A percentile compares a stretch with the other conserved stretches of the same genome.
Evolutionary conservation across 1,140 invertebrate genomes (phyloP).

Genomic region (Cotesia typhae): DNA sequence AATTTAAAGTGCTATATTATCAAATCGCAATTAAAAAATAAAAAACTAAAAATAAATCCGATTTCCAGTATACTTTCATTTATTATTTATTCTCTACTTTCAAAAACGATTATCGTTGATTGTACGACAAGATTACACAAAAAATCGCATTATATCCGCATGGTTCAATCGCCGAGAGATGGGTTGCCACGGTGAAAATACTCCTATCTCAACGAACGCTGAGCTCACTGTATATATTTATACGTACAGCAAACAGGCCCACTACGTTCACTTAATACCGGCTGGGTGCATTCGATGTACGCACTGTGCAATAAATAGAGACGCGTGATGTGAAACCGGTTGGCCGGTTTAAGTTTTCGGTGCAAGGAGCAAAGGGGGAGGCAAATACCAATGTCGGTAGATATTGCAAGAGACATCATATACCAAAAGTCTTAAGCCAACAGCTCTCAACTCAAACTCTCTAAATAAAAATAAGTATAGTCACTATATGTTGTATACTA

Average conservation of each 20-base stretch:
- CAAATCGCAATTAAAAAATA: no score
- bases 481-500: no score
- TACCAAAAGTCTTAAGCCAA: not conserved
- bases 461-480: not conserved
- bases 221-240: slow-evolving; percentile 13
- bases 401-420: slow-evolving; percentile 19
- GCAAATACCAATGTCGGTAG: slow-evolving; percentile 27
- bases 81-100: slow-evolving; percentile 12
- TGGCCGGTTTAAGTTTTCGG: slow-evolving; percentile 28
- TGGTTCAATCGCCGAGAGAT: slow-evolving; percentile 37
- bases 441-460: not conserved
- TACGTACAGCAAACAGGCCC: slow-evolving; percentile 13
- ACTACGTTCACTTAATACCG: slow-evolving; percentile 21
- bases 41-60: no score
- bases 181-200: slow-evolving; percentile 18
- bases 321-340: slow-evolving; percentile 34
- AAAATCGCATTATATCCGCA: slow-evolving; percentile 35
- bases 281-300: slow-evolving; percentile 23
- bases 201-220: not conserved
- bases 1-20: no score
- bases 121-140: slow-evolving; percentile 36
- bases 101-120: slow-evolving; percentile 29
- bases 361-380: slow-evolving; percentile 18
- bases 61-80: not conserved
- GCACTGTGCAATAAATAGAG: slow-evolving; percentile 38